Evolutionary conservation across 2,797 vertebrate genomes (phyloP).

Genomic region (Furcifer pardalis): DNA sequence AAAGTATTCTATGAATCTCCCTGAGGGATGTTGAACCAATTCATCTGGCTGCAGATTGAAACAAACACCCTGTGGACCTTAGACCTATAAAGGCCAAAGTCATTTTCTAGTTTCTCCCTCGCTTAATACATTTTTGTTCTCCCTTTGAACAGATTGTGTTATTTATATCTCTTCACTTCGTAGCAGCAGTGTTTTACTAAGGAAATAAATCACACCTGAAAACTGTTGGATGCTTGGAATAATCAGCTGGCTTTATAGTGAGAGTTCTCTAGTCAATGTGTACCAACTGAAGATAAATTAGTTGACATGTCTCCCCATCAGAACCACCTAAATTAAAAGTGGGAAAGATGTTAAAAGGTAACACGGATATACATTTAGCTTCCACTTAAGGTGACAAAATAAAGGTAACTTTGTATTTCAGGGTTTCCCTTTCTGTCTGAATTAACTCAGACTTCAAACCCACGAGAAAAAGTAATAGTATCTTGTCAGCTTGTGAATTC

Average conservation of each 20-base stretch:
- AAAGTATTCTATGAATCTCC: conserved; percentile 57
- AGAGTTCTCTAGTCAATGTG: conserved; percentile 53
- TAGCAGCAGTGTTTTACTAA: conserved; percentile 59
- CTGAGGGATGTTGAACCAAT: conserved; percentile 51
- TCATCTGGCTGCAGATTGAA: conserved; percentile 63
- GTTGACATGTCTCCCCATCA: conserved; percentile 38
- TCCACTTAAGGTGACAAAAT: conserved; percentile 34
- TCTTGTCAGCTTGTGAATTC: too few species aligned
- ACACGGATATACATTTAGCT: conserved; percentile 44
- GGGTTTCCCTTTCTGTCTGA: not conserved
- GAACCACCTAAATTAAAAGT: conserved; percentile 40
- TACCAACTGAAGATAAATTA: conserved; percentile 49
- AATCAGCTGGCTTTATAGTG: conserved; percentile 51
- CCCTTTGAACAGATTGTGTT: conserved; percentile 46
- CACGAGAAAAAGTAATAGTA: too few species aligned
- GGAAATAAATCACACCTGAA: conserved; percentile 62
- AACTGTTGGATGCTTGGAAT: conserved; percentile 38
- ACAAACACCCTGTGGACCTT: conserved; percentile 52
- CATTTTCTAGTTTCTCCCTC: conserved; percentile 31
- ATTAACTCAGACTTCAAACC: not conserved
- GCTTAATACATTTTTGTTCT: conserved; percentile 27
- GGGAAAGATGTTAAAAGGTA: conserved; percentile 27
- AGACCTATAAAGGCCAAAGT: conserved; percentile 46
- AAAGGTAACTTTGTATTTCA: conserved; percentile 48
- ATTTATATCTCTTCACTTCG: conserved; percentile 59